phyloP scores from a whole-genome alignment of 30 jellyfish, hydroid and myxozoan genomes.

The Chrysaora quinquecirrha region DNA sequence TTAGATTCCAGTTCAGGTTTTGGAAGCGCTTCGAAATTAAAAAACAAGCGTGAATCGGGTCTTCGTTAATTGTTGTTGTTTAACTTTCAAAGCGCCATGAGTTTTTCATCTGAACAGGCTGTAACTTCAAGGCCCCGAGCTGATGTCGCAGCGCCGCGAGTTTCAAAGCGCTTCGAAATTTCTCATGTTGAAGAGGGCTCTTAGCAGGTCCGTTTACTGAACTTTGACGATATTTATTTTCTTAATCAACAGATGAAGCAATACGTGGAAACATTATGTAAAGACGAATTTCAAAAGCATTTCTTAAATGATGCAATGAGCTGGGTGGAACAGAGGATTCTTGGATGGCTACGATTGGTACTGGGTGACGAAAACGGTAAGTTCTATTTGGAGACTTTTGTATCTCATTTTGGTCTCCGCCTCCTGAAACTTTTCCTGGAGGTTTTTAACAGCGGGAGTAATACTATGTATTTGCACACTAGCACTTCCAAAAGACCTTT shows the following conservation, averaged over 20 bases:
- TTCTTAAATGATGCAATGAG: slow-evolving; percentile 64
- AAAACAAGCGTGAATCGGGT: too few relatives aligned
- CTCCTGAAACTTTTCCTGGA: not conserved
- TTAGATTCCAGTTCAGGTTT: too few relatives aligned
- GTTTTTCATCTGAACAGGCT: too few relatives aligned
- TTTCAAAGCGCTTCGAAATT: too few relatives aligned
- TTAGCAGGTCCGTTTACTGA: not conserved
- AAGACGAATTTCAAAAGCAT: slow-evolving; percentile 86
- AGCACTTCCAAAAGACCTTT: not conserved
- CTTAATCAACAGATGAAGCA: slow-evolving; percentile 53
- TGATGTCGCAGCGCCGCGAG: not conserved
- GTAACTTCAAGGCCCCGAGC: not conserved
- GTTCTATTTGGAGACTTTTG: too few relatives aligned
- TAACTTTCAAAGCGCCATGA: too few relatives aligned
- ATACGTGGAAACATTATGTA: slow-evolving; percentile 81
- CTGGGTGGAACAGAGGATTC: slow-evolving; percentile 76
- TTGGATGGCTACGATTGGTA: slow-evolving; percentile 76
- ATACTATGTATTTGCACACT: too few relatives aligned
- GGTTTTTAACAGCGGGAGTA: too few relatives aligned
- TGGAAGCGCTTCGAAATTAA: too few relatives aligned
- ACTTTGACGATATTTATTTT: not conserved
- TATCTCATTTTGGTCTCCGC: not conserved
- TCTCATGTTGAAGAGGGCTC: too few relatives aligned
- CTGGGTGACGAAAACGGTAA: slow-evolving; percentile 55
- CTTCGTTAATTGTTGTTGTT: too few relatives aligned